Evolutionary conservation across 2,888 invertebrate species (phyloP), one percentile per base, ranked within the genome.

Genomic region (Andrena bicolor): DNA sequence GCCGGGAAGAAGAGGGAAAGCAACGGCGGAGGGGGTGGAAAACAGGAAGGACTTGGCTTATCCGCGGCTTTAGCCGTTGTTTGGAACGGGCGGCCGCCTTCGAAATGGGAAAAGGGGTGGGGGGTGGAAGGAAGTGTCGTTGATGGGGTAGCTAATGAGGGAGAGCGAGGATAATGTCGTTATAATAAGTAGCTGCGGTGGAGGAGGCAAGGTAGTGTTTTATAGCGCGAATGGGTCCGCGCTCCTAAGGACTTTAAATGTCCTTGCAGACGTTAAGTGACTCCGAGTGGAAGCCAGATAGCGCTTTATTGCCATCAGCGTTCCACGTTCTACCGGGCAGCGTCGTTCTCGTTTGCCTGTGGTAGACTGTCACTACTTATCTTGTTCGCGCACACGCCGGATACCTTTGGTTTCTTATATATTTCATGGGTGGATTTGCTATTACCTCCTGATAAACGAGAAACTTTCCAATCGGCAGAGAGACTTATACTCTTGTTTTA

Each of bases 261-360:
- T 90, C 85, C 85, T 89, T 78, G 85, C 88, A 85, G 89, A 91
- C 91, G 90, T 91, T 91, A 92, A 92, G 92, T 93, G 92, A 93
- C 90, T 91, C 91, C 89, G 87, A 92, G 92, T 92, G 92, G 93
- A 93, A 93, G 91, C 86, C 88, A 90, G 92, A 93, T 92, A 93
- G 89, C 89, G 89, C 84, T 91, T 91, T 90, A 90, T 90, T 89
- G 85, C 87, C 82, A 82, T 84, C 84, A 87, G 82, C 81, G 51
- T 56, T 26, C 56, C 56, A 56, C 72, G 65, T 76, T 77, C 75
- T 69, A 71, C 73, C 49, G 78, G 41, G 49, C 74, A 65, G 58
- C 64, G 64, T 20, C 69, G 71, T 80, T 75, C 80, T 49, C 81
- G 64, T 70, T 66, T 53, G 63, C 60, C 70, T 48, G 48, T 30